Evolutionary conservation across 2,113 vertebrate genomes (phyloP).

Genomic region (Lonchura striata): DNA sequence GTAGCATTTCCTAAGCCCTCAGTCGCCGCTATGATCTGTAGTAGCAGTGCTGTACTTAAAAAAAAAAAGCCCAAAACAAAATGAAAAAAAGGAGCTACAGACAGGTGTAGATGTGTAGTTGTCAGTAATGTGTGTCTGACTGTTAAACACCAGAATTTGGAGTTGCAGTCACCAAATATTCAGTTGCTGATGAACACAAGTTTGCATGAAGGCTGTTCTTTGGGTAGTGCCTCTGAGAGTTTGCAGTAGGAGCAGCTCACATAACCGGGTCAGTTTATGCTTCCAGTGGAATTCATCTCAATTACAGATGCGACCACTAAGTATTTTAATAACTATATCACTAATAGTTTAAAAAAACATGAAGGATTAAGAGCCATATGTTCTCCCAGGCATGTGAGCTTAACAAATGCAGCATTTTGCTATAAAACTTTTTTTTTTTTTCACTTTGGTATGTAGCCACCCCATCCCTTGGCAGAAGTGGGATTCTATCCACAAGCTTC

Average conservation of each 20-base stretch:
- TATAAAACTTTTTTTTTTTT: background rate
- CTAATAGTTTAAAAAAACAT: background rate
- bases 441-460: background rate
- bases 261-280: background rate
- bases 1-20: background rate
- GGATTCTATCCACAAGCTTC: background rate
- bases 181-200: background rate
- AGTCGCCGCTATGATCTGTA: rapidly evolving
- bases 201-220: background rate
- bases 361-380: background rate
- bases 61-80: background rate
- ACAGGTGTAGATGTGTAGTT: background rate
- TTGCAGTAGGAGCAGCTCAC: background rate
- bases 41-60: background rate
- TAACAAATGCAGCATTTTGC: background rate
- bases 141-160: background rate
- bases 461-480: background rate
- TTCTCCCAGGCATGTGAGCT: background rate
- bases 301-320: slow-evolving; percentile 19
- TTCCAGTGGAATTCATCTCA: background rate
- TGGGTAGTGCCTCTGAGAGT: background rate
- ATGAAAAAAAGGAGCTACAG: background rate
- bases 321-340: background rate
- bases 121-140: background rate
- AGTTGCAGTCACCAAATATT: background rate